phyloP scores from a whole-genome alignment of 2,113 vertebrate species.

The Platanista minor region DNA sequence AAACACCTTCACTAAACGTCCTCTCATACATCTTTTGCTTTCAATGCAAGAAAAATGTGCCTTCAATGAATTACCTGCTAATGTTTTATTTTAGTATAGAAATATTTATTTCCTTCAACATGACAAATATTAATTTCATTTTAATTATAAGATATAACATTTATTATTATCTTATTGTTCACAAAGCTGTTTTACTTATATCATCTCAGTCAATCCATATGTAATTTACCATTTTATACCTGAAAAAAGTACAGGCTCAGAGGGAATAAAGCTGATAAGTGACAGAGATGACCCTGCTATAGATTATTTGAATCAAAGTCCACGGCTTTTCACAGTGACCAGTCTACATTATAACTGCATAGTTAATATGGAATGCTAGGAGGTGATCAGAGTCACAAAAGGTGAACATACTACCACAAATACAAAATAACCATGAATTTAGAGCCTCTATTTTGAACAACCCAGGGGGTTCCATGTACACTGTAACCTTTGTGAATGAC shows the following conservation, averaged over 20 bases:
- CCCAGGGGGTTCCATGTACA: background rate
- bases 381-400: background rate
- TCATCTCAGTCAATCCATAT: background rate
- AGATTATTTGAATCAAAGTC: background rate
- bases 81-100: background rate
- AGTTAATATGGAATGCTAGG: background rate
- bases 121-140: constrained; percentile 19
- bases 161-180: background rate
- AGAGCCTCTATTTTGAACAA: background rate
- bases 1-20: background rate
- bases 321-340: background rate
- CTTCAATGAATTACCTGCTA: background rate
- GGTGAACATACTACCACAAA: background rate
- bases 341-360: background rate
- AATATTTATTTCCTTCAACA: background rate
- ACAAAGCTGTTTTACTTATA: background rate
- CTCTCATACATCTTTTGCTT: background rate
- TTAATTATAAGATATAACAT: constrained; percentile 21
- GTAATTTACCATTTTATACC: background rate
- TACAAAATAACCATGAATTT: background rate
- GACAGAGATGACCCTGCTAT: background rate
- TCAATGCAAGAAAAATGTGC: background rate
- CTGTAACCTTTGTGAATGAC: background rate
- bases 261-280: background rate
- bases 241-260: background rate